A percentile compares a stretch with the other conserved stretches of the same genome.
Evolutionary conservation across 2,888 invertebrate species (phyloP).

Genomic region (Leistus spinibarbis): DNA sequence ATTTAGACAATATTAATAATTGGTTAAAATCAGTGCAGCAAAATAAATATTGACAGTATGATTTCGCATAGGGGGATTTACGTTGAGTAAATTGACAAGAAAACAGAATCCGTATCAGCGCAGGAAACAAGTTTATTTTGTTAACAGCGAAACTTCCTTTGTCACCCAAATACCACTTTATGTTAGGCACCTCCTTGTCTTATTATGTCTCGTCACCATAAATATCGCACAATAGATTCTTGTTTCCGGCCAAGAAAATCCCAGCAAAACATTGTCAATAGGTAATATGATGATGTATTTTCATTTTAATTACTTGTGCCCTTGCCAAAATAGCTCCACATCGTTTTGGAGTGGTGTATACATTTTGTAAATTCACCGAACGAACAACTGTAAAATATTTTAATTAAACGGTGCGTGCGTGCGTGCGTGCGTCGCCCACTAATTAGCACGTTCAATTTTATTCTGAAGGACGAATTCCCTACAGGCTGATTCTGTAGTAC

Average conservation of each 20-base stretch:
- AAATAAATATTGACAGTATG: not conserved
- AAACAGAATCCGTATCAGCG: not conserved
- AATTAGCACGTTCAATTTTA: conserved; percentile 36
- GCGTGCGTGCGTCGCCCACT: conserved; percentile 20
- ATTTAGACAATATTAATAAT: no score
- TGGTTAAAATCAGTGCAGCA: no score
- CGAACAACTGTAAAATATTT: conserved; percentile 31
- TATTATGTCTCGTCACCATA: no score
- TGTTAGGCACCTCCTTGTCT: not conserved
- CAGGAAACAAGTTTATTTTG: not conserved
- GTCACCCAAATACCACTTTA: not conserved
- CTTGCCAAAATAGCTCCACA: not conserved
- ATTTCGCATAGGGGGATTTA: not conserved
- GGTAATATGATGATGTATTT: conserved; percentile 23
- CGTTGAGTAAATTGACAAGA: not conserved
- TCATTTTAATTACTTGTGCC: conserved; percentile 32
- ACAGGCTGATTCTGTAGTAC: not conserved
- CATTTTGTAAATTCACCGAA: conserved; percentile 23
- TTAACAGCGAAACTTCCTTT: not conserved
- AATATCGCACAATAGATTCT: not conserved
- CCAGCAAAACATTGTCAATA: not conserved
- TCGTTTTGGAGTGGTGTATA: conserved; percentile 12
- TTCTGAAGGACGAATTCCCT: conserved; percentile 21
- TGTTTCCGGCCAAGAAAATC: conserved; percentile 27
- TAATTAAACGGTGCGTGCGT: conserved; percentile 20